Percentiles rank a stretch among this genome's conserved stretches.
Conservation (phyloP, 2,888 invertebrate species). For the Yponomeuta cagnagella region DNA sequence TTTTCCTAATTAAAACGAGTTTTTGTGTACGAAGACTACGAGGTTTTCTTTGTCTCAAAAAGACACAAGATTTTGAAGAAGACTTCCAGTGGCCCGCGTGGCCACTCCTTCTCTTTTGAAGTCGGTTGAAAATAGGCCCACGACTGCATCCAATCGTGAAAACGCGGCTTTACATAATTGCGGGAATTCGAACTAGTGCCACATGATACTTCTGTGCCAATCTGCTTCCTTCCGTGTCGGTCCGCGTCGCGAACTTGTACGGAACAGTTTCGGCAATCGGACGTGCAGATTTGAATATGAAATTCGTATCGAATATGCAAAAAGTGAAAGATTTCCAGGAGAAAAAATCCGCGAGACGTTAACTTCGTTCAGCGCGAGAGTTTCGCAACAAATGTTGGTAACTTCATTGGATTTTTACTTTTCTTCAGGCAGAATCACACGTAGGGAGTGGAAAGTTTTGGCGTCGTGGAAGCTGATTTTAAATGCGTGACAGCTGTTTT, state of each 20-base stretch:
- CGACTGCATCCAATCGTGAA: no score
- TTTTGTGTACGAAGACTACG: no score
- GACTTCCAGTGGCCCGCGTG: no score
- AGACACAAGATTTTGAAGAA: no score
- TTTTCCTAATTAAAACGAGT: no score
- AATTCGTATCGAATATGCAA: conserved; percentile 39
- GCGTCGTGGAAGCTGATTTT: no score
- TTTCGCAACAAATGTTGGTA: conserved; percentile 18
- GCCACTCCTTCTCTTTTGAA: no score
- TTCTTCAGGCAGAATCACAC: not conserved
- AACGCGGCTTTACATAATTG: no score
- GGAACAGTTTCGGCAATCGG: conserved; percentile 18
- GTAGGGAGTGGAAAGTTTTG: no score
- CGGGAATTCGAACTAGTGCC: no score
- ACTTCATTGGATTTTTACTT: conserved; percentile 18
- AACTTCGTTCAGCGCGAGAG: conserved; percentile 24
- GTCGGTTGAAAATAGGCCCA: no score
- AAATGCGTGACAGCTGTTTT: not conserved
- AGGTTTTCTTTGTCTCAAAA: no score
- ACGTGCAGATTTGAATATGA: conserved; percentile 31
- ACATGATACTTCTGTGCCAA: not conserved
- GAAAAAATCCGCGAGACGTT: conserved; percentile 21
- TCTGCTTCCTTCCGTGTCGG: conserved; percentile 16
- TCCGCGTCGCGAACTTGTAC: conserved; percentile 14
- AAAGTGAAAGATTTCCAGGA: conserved; percentile 27